These are phyloP conservation scores for Brienomyrus longianalis DNA, from an alignment of 2,113 vertebrate genomes.

Conservation along the genomic window DNA sequence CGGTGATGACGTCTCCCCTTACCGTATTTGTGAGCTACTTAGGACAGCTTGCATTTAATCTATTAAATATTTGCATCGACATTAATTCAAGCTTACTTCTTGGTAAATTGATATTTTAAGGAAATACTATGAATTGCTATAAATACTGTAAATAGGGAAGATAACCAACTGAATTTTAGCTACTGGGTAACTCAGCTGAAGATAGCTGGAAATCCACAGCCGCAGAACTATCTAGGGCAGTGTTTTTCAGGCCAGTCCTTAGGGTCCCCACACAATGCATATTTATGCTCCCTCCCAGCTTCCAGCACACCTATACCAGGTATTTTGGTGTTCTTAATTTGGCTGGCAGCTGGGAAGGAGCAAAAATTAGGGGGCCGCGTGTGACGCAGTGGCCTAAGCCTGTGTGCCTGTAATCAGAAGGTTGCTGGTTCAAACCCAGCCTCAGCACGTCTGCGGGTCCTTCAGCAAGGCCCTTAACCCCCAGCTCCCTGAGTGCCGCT, in stretches of 20 bases:
- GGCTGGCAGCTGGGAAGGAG: too few species aligned
- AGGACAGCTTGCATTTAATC: background rate
- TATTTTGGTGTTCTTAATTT: too few species aligned
- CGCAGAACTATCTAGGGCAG: background rate
- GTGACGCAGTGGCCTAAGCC: too few species aligned
- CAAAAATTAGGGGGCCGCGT: too few species aligned
- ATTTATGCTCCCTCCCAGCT: too few species aligned
- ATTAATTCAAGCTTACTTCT: background rate
- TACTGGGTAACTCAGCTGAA: background rate
- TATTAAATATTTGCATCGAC: background rate
- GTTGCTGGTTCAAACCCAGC: too few species aligned
- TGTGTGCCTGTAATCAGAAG: too few species aligned
- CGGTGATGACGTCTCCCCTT: background rate
- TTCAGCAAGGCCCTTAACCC: too few species aligned
- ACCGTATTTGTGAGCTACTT: background rate
- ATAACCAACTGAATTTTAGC: background rate
- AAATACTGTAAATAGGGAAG: background rate
- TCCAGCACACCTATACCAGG: too few species aligned
- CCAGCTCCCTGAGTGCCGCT: too few species aligned
- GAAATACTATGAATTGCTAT: background rate
- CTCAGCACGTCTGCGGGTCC: too few species aligned
- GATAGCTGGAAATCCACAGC: background rate
- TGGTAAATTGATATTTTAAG: background rate
- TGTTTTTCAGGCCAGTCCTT: background rate
- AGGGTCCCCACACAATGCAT: too few species aligned